Base-by-base conservation (phyloP, 1,140 invertebrate species). In the Drosophila nigromelanica region DNA sequence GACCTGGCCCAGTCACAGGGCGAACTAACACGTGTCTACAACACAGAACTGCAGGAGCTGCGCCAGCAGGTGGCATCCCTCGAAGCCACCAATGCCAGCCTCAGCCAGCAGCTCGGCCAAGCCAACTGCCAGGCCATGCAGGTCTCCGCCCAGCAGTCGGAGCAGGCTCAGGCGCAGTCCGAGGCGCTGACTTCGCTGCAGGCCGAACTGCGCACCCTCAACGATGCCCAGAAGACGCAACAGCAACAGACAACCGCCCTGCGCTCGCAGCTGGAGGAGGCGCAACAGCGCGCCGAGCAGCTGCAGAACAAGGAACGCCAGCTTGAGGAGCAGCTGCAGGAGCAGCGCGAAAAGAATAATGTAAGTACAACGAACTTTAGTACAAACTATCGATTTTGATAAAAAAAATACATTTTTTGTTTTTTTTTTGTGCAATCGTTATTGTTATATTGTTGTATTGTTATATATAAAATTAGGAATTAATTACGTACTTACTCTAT, bases 301-400 rank as follows among this genome's bases (percentile, higher is more conserved):
- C 55, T 86, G 64, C 51, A 70, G 35, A 72, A 55, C 27, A 86
- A 73, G 27, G 90, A 92, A 77, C 56, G 78, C 14, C 75, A 90
- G 61, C 48, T 92, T 47, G 64, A 90, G 21, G 77, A 93, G 48
- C 94, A 96, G 85, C 92, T 97, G 48, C 93, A 94, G 45, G 92
- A 93, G 48, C 95, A 96, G 91, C 94, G 93, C 82, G 93, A 93
- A 40, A 96, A 96, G 92, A 96, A 96, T 92, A 95, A 97, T 93
- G 96, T 96, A 86, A 95, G 95, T 94, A 21, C 7, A 43, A 5
- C 24, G 4, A 27, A 4, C 24, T 27, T 5, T 0, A 27, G 0
- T 5, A 0, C 24, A 5, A 27, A 3, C 24, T 27, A 3, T 27
- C 24, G 4, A 27, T 27, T 27, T 27, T 5, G 3, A 27, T 27